Evolutionary conservation across 2,888 invertebrate genomes (phyloP).

Genomic region (Amphipoea oculea): DNA sequence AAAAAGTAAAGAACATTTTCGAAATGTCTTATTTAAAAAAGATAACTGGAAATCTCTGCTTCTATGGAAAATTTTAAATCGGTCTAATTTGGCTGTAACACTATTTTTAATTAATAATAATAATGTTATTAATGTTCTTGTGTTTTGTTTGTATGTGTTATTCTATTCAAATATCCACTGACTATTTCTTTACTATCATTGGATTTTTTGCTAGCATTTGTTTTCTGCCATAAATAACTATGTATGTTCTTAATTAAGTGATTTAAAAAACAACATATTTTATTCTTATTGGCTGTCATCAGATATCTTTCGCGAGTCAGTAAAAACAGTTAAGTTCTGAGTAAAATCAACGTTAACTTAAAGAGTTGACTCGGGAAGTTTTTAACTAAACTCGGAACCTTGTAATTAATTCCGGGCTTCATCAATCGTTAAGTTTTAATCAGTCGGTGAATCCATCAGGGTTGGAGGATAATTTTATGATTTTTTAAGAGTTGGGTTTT

Average conservation of each 20-base stretch:
- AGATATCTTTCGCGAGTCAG: conserved; percentile 18
- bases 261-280: conserved; percentile 1
- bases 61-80: too few species aligned
- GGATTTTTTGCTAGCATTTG: neutral
- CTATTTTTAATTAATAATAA: too few species aligned
- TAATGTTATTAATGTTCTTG: too few species aligned
- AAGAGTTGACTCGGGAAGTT: conserved; percentile 72
- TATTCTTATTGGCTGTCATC: conserved; percentile 5
- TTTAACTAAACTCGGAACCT: conserved; percentile 73
- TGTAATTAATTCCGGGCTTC: conserved; percentile 83
- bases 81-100: too few species aligned
- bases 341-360: conserved; percentile 77
- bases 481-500: conserved; percentile 41
- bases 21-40: too few species aligned
- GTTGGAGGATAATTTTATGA: conserved; percentile 62
- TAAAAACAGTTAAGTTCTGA: conserved; percentile 47
- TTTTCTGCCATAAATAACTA: neutral
- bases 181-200: neutral
- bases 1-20: too few species aligned
- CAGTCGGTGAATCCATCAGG: conserved; percentile 70
- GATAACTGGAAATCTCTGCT: too few species aligned
- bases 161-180: too few species aligned
- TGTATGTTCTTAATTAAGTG: neutral
- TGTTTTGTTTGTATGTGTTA: too few species aligned
- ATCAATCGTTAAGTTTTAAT: conserved; percentile 82